Percentiles rank a stretch among this genome's conserved stretches.
Conservation (phyloP, 1,140 invertebrate genomes). For the Lutraria rhynchaena region DNA sequence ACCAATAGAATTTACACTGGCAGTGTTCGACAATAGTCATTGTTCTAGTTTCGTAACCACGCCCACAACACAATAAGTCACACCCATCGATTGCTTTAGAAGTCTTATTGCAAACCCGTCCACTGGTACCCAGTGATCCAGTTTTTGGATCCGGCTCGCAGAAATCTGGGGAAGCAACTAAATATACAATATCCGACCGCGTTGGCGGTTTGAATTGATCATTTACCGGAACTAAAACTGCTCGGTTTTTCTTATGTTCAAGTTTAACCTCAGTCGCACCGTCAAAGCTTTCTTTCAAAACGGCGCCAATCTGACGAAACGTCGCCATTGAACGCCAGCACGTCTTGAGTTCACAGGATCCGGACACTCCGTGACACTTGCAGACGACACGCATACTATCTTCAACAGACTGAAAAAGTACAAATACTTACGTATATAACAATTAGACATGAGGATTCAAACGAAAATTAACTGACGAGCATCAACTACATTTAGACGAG, state of each 20-base stretch:
- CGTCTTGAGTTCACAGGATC: conserved; percentile 96
- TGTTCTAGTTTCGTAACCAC: conserved; percentile 83
- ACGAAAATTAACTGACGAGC: too few species aligned
- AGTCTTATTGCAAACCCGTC: conserved; percentile 82
- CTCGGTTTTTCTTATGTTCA: conserved; percentile 65
- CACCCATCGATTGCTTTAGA: conserved; percentile 83
- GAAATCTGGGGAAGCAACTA: conserved; percentile 96
- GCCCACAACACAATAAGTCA: conserved; percentile 84
- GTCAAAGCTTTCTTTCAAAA: conserved; percentile 92
- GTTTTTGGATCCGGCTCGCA: conserved; percentile 90
- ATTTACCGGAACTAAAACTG: conserved; percentile 77
- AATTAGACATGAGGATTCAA: too few species aligned
- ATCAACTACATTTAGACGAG: too few species aligned
- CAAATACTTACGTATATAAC: neutral
- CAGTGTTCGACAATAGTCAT: conserved; percentile 88
- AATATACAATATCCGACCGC: conserved; percentile 90
- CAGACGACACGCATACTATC: conserved; percentile 84
- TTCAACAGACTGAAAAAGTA: conserved; percentile 76
- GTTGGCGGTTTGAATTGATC: conserved; percentile 80
- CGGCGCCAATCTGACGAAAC: conserved; percentile 92
- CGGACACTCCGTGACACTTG: conserved; percentile 98
- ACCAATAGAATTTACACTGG: conserved; percentile 84
- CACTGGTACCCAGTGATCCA: conserved; percentile 81
- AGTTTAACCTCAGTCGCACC: conserved; percentile 88
- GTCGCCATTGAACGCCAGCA: conserved; percentile 96